Evolutionary conservation across 2,113 vertebrate species (phyloP).

Genomic region (Tragelaphus imberbis): DNA sequence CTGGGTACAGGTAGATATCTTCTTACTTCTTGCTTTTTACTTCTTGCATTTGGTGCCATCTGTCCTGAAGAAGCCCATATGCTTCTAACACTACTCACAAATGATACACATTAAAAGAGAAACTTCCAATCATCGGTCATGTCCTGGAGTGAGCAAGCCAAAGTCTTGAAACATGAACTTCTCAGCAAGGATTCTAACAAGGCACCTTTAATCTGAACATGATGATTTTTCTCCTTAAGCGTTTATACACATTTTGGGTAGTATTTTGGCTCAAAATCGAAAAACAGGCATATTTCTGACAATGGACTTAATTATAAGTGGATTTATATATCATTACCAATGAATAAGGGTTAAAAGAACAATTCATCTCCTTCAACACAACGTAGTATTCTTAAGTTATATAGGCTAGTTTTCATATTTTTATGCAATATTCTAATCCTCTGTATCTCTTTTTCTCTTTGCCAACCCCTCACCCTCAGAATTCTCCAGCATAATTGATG

Average conservation of each 20-base stretch:
- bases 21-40: not conserved
- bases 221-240: not conserved
- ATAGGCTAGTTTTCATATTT: not conserved
- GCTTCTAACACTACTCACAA: not conserved
- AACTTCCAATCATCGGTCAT: not conserved
- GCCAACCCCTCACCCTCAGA: not conserved
- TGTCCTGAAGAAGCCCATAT: not conserved
- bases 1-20: not conserved
- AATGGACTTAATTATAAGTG: not conserved
- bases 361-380: not conserved
- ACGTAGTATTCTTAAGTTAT: not conserved
- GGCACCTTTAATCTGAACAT: not conserved
- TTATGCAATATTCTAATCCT: not conserved
- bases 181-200: not conserved
- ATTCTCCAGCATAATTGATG: slow-evolving; percentile 36
- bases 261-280: slow-evolving; percentile 4
- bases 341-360: slow-evolving; percentile 10
- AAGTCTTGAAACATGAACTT: not conserved
- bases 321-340: slow-evolving; percentile 12
- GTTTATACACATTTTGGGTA: not conserved
- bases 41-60: not conserved
- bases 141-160: not conserved
- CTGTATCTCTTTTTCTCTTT: not conserved
- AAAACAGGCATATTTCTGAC: not conserved
- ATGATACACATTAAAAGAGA: not conserved